Evolutionary conservation across 2,113 vertebrate species (phyloP).

Genomic region (Indri indri): DNA sequence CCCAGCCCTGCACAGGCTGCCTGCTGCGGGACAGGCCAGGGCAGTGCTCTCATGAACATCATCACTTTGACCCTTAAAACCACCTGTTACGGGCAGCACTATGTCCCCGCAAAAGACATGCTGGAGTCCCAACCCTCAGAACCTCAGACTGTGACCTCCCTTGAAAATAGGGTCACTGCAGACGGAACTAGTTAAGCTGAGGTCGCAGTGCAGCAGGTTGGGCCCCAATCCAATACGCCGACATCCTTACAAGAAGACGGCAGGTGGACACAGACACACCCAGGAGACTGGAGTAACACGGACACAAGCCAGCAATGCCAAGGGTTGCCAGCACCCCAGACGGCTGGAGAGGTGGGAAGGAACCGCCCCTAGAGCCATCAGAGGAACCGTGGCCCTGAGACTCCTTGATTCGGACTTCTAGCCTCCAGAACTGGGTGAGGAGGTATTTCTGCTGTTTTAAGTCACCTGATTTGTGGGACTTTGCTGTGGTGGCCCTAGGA

Average conservation of each 20-base stretch:
- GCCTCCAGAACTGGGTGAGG: too few relatives aligned
- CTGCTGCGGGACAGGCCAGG: not conserved
- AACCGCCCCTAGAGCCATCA: fast-evolving
- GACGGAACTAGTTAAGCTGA: fast-evolving
- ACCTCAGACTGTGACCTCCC: not conserved
- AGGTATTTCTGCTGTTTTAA: fast-evolving
- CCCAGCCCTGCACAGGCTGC: too few relatives aligned
- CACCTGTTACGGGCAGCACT: not conserved
- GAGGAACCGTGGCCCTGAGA: fast-evolving
- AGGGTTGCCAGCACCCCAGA: not conserved
- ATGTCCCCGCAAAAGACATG: too few relatives aligned
- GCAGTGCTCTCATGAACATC: fast-evolving
- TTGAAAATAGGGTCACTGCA: not conserved
- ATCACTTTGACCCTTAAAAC: not conserved
- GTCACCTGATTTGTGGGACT: not conserved
- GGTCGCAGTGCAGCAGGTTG: fast-evolving
- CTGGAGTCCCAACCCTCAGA: fast-evolving
- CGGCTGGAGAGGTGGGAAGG: not conserved
- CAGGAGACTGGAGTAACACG: fast-evolving
- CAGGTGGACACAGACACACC: not conserved
- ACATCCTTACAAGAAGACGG: fast-evolving
- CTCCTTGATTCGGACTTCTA: too few relatives aligned
- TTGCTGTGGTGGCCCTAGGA: not conserved
- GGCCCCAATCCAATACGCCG: fast-evolving
- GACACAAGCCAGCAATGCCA: not conserved